phyloP scores from a whole-genome alignment of 2,113 vertebrate species.

The Glaucidium brasilianum region DNA sequence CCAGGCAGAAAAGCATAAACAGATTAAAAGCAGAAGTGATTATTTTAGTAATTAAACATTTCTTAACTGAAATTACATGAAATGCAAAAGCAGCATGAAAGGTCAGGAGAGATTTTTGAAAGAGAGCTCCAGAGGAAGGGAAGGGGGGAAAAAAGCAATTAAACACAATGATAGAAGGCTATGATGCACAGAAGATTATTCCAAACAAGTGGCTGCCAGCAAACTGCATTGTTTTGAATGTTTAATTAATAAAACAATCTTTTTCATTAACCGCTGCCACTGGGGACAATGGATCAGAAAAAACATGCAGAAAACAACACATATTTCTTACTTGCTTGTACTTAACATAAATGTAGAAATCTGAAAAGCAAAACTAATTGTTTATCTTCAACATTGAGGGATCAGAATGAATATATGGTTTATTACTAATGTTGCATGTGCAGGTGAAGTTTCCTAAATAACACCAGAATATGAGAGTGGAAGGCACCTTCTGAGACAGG shows the following conservation, averaged over 20 bases:
- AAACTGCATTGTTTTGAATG: slow-evolving; percentile 42
- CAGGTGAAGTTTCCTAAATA: background rate
- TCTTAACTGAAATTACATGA: slow-evolving; percentile 42
- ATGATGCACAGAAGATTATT: slow-evolving; percentile 35
- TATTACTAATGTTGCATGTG: background rate
- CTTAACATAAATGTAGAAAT: background rate
- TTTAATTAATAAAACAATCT: slow-evolving; percentile 37
- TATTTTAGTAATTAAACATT: slow-evolving; percentile 54
- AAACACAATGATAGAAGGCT: slow-evolving; percentile 12
- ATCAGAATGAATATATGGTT: background rate
- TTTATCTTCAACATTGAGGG: background rate
- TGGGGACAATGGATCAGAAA: background rate
- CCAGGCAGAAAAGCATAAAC: background rate
- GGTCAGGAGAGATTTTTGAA: slow-evolving; percentile 41
- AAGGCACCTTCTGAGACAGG: background rate
- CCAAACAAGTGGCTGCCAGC: background rate
- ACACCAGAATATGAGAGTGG: background rate
- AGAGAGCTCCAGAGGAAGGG: background rate
- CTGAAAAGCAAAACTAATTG: background rate
- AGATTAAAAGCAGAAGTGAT: slow-evolving; percentile 38
- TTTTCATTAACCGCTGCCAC: background rate
- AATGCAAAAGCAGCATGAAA: slow-evolving; percentile 35
- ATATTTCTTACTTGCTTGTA: background rate
- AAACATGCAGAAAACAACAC: background rate
- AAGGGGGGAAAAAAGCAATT: background rate